Conservation (phyloP, 2,113 vertebrate genomes). For the Tychaedon coryphoeus region DNA sequence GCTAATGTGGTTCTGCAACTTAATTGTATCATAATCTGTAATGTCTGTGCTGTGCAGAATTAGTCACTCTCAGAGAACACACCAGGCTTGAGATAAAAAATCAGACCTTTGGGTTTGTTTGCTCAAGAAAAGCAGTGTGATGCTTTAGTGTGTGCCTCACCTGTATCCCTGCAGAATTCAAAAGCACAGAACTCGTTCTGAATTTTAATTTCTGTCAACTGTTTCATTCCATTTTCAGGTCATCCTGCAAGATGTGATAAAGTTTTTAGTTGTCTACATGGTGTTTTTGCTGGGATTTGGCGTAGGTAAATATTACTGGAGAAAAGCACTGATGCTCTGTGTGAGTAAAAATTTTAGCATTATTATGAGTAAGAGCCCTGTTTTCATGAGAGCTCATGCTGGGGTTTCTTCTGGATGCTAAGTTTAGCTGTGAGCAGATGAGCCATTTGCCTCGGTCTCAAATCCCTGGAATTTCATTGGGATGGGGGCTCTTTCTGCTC, state of each 20-base stretch:
- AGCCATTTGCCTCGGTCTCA: background rate
- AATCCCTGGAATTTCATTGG: background rate
- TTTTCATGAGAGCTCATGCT: background rate
- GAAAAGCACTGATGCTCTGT: background rate
- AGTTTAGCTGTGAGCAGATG: background rate
- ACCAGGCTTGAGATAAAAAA: background rate
- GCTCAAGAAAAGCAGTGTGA: background rate
- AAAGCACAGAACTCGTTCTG: background rate
- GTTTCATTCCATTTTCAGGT: conserved; percentile 69
- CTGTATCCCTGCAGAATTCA: background rate
- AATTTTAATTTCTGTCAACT: background rate
- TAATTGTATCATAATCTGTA: background rate
- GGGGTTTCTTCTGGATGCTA: conserved; percentile 3
- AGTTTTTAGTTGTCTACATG: conserved; percentile 80
- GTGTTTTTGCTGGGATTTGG: conserved; percentile 83
- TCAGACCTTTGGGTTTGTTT: background rate
- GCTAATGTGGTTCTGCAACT: background rate
- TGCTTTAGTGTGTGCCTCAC: background rate
- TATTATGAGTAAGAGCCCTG: background rate
- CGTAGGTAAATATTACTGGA: conserved; percentile 74
- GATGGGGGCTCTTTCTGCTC: background rate
- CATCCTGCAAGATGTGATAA: conserved; percentile 81
- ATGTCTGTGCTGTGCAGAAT: background rate
- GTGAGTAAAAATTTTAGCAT: conserved; percentile 5
- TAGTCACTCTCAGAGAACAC: background rate